Percentiles rank a stretch among this genome's conserved stretches.
phyloP scores from a whole-genome alignment of 2,113 vertebrate genomes.

The Cricetomys ansorgei region DNA sequence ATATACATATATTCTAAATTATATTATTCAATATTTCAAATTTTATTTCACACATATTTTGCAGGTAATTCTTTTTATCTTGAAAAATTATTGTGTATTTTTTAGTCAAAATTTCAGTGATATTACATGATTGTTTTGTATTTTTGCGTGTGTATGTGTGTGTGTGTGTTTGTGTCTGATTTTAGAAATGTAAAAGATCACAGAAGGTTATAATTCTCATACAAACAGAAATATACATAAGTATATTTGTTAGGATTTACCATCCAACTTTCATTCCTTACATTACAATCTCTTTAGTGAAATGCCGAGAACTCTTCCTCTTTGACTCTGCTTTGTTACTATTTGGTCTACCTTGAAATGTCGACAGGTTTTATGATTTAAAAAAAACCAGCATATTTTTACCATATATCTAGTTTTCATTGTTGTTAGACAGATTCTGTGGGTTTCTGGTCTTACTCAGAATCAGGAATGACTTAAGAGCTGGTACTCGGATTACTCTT shows the following conservation, averaged over 20 bases:
- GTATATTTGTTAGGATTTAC: not conserved
- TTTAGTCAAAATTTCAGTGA: not conserved
- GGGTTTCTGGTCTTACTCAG: not conserved
- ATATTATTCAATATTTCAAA: not conserved
- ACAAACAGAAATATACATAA: not conserved
- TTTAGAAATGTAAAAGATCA: not conserved
- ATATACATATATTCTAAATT: not conserved
- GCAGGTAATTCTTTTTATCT: not conserved
- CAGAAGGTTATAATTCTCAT: not conserved
- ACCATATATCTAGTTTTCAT: not conserved
- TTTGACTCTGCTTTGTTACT: not conserved
- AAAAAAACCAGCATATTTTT: not conserved
- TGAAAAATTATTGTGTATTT: not conserved
- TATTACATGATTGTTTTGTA: not conserved
- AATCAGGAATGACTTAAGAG: not conserved
- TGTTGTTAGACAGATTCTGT: not conserved
- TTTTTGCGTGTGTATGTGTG: not conserved
- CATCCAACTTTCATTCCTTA: not conserved
- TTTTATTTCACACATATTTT: not conserved
- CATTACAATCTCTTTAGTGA: not conserved
- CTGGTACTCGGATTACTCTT: not conserved
- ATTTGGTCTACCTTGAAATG: not conserved
- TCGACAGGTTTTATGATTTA: not conserved
- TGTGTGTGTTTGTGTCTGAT: not conserved
- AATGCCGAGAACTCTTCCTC: not conserved